Base-by-base conservation (phyloP, 2,797 vertebrate species). In the Myiotriccus ornatus region DNA sequence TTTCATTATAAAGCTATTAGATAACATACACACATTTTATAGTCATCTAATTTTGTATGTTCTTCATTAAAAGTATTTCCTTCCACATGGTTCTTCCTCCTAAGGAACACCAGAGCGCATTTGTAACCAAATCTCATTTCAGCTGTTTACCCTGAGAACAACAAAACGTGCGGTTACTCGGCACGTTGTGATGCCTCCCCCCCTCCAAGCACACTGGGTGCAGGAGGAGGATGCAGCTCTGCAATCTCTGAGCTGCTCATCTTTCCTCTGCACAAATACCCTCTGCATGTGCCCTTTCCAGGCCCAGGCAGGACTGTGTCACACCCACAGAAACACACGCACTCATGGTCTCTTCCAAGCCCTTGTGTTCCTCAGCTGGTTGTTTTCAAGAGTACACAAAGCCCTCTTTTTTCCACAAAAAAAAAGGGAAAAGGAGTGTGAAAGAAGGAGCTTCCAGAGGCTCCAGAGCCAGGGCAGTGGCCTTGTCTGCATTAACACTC, bases 361-460 rank as follows among this genome's bases (percentile, higher is more conserved):
- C 49, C 34, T 50, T 18, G 23, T 34, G 14, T 17, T 90, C 55
- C 53, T 75, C 37, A 17, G 9, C 25, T 52, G 35, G 14, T 13
- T 87, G 55, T 67, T 80, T 69, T 14, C 49, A 67, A 78, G 71
- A 35, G 63, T 0, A 0, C 39, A 83, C 25, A 78, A 86, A 80
- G 37, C 41, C 19, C 34, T 52, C 55, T 62, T 59, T 59, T 44
- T 22, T 56, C 74, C n/a, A 47, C 4, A 15, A 23, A 24, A 43
- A 60, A 14, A 43, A 25, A 70, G 39, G 24, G 2, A 50, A 53
- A 63, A 83, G 4, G 1, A 0, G 0, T n/a, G n/a, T 0, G 1
- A 77, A 90, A 79, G 43, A 67, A 75, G 69, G 27, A 78, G 10
- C 4, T 13, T 56, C 23, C 21, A 62, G 20, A 75, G 8, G 7